These are phyloP conservation scores for Neodiprion lecontei DNA, from an alignment of 1,140 invertebrate genomes.

Conservation along the genomic window DNA sequence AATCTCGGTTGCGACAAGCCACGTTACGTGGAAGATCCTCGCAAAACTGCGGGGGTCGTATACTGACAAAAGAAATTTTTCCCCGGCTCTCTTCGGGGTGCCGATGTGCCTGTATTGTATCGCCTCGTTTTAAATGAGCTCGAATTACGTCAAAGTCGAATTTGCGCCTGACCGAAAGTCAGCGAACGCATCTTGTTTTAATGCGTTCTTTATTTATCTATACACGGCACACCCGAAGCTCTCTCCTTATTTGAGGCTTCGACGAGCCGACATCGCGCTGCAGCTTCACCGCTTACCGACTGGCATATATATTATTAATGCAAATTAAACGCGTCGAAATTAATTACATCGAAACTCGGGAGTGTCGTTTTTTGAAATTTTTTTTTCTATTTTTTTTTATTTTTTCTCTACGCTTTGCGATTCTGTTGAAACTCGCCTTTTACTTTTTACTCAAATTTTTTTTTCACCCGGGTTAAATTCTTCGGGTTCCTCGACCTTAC, in stretches of 20 bases:
- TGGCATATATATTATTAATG: conserved; percentile 13
- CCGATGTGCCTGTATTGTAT: too few species aligned
- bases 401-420: too few species aligned
- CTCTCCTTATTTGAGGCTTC: not conserved
- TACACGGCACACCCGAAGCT: not conserved
- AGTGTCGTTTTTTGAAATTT: too few species aligned
- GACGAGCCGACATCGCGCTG: not conserved
- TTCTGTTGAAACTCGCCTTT: too few species aligned
- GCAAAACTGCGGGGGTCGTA: not conserved
- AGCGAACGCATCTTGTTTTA: not conserved
- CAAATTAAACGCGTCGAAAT: conserved; percentile 15
- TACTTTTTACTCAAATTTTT: too few species aligned
- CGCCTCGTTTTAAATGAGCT: not conserved
- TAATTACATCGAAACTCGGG: conserved; percentile 10
- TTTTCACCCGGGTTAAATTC: too few species aligned
- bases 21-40: not conserved
- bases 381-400: too few species aligned
- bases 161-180: not conserved
- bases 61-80: too few species aligned
- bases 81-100: not conserved
- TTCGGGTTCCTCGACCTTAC: not conserved
- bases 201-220: not conserved
- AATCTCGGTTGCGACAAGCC: not conserved
- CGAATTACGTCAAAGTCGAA: not conserved
- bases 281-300: not conserved